Conservation (phyloP, 2,888 invertebrate species). For the Malthinus flaveolus region DNA sequence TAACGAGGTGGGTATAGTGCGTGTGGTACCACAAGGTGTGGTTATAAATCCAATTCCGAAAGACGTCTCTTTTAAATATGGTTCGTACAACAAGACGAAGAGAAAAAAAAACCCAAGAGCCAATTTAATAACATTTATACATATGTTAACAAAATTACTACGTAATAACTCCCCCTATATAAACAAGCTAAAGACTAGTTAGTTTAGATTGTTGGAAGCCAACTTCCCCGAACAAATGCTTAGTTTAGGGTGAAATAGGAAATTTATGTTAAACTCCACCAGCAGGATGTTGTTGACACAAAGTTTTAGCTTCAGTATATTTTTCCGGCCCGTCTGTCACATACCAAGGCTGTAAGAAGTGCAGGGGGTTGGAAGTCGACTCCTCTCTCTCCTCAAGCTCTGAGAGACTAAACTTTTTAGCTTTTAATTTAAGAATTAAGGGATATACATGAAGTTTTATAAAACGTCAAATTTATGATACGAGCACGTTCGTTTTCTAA, state of each 20-base stretch:
- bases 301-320: conserved; percentile 43
- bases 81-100: too few species aligned
- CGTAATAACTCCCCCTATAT: conserved; percentile 25
- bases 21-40: not conserved
- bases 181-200: conserved; percentile 44
- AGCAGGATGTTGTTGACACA: conserved; percentile 47
- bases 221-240: conserved; percentile 46
- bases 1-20: conserved; percentile 1
- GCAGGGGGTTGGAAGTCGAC: too few species aligned
- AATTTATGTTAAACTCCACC: conserved; percentile 47
- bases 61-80: too few species aligned
- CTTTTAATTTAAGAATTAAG: conserved; percentile 18
- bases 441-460: conserved; percentile 12
- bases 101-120: not conserved
- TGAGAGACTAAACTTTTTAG: conserved; percentile 21
- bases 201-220: conserved; percentile 42
- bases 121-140: conserved; percentile 10
- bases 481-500: conserved; percentile 1
- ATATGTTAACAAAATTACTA: conserved; percentile 25
- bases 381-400: conserved; percentile 8
- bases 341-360: conserved; percentile 31
- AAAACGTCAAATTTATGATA: conserved; percentile 9
- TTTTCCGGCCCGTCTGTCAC: conserved; percentile 40
- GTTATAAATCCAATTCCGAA: too few species aligned
- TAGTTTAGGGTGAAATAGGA: conserved; percentile 47